Percentiles rank a stretch among this genome's conserved stretches.
Evolutionary conservation across 30 jellyfish, hydroid and myxozoan species (phyloP).

Genomic region (Hydractinia echinata): DNA sequence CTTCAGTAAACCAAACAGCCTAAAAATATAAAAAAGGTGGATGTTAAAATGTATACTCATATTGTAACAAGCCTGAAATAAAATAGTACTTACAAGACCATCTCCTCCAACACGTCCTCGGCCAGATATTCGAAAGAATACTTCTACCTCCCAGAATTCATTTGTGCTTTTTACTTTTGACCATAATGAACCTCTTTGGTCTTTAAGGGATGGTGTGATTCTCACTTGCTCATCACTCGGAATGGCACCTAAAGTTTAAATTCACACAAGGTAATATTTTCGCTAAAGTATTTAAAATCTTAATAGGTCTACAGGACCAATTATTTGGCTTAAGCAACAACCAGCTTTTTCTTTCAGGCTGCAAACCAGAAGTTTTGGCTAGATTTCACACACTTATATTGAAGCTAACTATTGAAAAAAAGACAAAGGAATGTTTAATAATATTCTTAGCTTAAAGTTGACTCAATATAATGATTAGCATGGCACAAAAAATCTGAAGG

Average conservation of each 20-base stretch:
- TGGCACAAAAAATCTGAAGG: no score
- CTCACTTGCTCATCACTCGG: slow-evolving; percentile 93
- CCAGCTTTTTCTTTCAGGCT: neutral
- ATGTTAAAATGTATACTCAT: neutral
- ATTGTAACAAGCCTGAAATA: neutral
- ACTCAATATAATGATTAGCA: no score
- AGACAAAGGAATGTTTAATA: neutral
- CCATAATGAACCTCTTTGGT: slow-evolving; percentile 88
- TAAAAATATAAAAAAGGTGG: slow-evolving; percentile 16
- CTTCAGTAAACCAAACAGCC: slow-evolving; percentile 97
- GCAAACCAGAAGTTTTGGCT: neutral
- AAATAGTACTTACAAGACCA: slow-evolving; percentile 70
- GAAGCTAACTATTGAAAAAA: neutral
- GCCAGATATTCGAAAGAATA: slow-evolving; percentile 72
- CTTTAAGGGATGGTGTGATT: slow-evolving; percentile 81
- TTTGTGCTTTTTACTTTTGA: slow-evolving; percentile 53
- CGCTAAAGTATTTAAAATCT: no score
- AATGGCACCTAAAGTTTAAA: slow-evolving; percentile 71
- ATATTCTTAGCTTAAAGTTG: no score
- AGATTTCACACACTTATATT: neutral
- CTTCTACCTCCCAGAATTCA: slow-evolving; percentile 91
- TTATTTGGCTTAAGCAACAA: no score
- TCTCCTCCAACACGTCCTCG: slow-evolving; percentile 95
- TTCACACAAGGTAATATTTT: neutral
- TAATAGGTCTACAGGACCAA: no score